Percentiles rank a stretch among this genome's conserved stretches.
phyloP scores from a whole-genome alignment of 2,888 invertebrate species.

The Ennomos fuscantarius region DNA sequence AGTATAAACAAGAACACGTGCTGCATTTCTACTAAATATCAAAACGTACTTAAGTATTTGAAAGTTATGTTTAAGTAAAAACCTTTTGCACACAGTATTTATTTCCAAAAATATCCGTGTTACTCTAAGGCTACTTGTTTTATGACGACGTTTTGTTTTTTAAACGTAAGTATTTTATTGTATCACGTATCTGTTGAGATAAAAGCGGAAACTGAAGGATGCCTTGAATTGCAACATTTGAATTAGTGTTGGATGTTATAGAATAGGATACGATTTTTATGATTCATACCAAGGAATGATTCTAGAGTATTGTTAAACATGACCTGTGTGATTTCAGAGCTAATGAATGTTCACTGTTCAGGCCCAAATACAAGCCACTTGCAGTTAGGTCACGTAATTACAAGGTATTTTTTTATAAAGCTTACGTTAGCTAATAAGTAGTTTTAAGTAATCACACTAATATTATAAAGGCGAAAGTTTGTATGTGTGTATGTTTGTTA shows the following conservation, averaged over 20 bases:
- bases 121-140: slow-evolving; percentile 35
- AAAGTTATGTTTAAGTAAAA: slow-evolving; percentile 10
- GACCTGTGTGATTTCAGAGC: too few relatives aligned
- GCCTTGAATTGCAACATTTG: slow-evolving; percentile 24
- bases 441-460: too few relatives aligned
- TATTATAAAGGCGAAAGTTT: too few relatives aligned
- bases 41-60: slow-evolving; percentile 6
- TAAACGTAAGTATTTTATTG: slow-evolving; percentile 33
- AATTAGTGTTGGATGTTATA: slow-evolving; percentile 26
- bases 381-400: too few relatives aligned
- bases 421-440: too few relatives aligned
- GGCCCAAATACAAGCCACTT: too few relatives aligned
- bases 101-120: slow-evolving; percentile 34
- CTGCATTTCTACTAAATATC: slow-evolving; percentile 32
- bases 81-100: slow-evolving; percentile 24
- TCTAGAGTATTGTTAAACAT: too few relatives aligned
- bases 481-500: too few relatives aligned
- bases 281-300: too few relatives aligned
- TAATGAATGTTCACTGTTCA: too few relatives aligned
- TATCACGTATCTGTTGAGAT: slow-evolving; percentile 38
- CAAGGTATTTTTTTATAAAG: too few relatives aligned
- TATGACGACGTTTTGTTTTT: slow-evolving; percentile 32
- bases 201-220: slow-evolving; percentile 43
- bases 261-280: too few relatives aligned
- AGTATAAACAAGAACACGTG: slow-evolving; percentile 43